Evolutionary conservation across 2,113 vertebrate genomes (phyloP).

Genomic region (Blennius ocellaris): DNA sequence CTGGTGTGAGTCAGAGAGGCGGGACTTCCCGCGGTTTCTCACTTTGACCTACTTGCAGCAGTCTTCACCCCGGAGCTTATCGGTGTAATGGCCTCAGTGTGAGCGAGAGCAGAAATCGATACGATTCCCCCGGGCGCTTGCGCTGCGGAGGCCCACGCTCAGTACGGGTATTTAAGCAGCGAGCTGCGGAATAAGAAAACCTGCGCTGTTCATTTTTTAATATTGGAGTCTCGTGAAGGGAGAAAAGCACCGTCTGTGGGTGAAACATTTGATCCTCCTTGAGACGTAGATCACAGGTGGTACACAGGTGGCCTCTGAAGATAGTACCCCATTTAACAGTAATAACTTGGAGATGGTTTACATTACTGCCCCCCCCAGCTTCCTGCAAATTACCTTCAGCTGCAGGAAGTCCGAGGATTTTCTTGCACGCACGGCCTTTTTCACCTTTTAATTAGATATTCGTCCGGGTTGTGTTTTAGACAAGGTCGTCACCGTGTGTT

Average conservation of each 20-base stretch:
- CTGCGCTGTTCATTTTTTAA: slow-evolving; percentile 22
- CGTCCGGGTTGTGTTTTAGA: too few species aligned
- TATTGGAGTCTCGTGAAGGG: too few species aligned
- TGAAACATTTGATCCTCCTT: too few species aligned
- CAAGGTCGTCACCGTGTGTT: too few species aligned
- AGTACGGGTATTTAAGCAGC: slow-evolving; percentile 15
- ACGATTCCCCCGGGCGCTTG: slow-evolving; percentile 23
- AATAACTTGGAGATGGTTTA: neutral
- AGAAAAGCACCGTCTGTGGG: too few species aligned
- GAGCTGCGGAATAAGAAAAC: slow-evolving; percentile 1
- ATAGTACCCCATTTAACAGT: neutral
- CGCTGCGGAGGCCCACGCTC: slow-evolving; percentile 20
- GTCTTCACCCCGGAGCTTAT: slow-evolving; percentile 25
- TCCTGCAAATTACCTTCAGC: neutral
- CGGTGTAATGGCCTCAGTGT: slow-evolving; percentile 30
- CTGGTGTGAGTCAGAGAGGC: too few species aligned
- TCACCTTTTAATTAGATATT: too few species aligned
- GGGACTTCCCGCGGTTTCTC: neutral
- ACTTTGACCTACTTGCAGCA: slow-evolving; percentile 14
- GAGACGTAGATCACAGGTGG: too few species aligned
- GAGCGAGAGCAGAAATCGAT: slow-evolving; percentile 48
- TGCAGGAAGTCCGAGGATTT: neutral
- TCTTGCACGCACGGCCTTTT: too few species aligned
- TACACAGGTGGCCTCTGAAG: too few species aligned
- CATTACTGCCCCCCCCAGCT: neutral